Evolutionary conservation across 2,797 vertebrate genomes (phyloP), one percentile per base, ranked within the genome.

Genomic region (Pangasius krempfi): DNA sequence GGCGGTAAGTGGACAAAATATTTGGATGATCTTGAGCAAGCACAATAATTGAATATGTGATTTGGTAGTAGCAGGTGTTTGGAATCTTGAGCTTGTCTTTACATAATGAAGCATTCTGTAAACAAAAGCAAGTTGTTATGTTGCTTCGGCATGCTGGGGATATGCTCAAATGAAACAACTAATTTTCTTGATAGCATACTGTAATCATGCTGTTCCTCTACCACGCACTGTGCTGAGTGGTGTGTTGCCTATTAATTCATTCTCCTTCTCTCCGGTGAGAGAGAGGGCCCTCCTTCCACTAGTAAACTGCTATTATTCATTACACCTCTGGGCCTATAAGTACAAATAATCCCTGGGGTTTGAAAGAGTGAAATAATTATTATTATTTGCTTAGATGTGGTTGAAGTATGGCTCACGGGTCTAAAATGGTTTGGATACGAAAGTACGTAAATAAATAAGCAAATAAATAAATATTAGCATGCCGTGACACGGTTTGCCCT

Each of bases 1-100:
- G 91, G 64, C 95, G 94, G 94, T 97, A 96, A 97, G 95, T 96
- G 97, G 97, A 96, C 96, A 97, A 95, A 98, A 97, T 96, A 97
- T 97, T 98, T 97, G 95, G 96, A 96, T 96, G 95, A 95, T 95
- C 94, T 94, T 80, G 88, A 95, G 96, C 95, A 97, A 96, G 96
- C 95, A 97, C 93, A 96, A 96, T 96, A 97, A 97, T 95, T 96
- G 95, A 96, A 96, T 92, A 95, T 91, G 96, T 94, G 92, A 94
- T 94, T 95, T 97, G 94, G 94, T 92, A 93, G 89, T 93, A 94
- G 94, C 95, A 96, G 95, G 93, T 97, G 94, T 97, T 96, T 95
- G 93, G 89, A 95, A 96, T 95, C 94, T 95, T 94, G 94, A 94
- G 94, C 96, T 93, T 86, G 92, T 92, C 94, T 93, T 93, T 66